phyloP scores from a whole-genome alignment of 2,888 invertebrate genomes.

The Cheilosia pagana region DNA sequence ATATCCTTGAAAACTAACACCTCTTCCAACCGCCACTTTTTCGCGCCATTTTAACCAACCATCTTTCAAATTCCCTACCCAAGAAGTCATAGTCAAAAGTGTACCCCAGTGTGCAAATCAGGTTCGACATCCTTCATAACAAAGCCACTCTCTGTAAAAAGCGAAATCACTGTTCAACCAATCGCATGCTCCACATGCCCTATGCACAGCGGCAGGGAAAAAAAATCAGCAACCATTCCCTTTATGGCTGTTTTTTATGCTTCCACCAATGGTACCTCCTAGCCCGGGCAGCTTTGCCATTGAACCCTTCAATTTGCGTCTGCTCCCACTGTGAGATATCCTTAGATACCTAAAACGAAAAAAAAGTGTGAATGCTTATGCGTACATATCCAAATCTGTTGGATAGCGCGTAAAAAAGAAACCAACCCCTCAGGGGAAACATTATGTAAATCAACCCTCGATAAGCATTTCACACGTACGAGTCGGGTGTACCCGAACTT shows the following conservation, averaged over 20 bases:
- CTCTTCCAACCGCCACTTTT: conserved; percentile 11
- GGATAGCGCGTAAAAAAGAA: conserved; percentile 73
- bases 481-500: not conserved
- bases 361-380: conserved; percentile 50
- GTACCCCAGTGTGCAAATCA: conserved; percentile 59
- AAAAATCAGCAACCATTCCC: conserved; percentile 39
- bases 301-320: conserved; percentile 74
- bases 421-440: conserved; percentile 76
- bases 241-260: conserved; percentile 50
- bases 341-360: conserved; percentile 14
- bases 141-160: not conserved
- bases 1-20: conserved; percentile 10
- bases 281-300: conserved; percentile 18
- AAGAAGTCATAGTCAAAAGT: not conserved
- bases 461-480: conserved; percentile 59
- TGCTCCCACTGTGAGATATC: conserved; percentile 71
- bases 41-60: conserved; percentile 56
- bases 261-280: conserved; percentile 59
- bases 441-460: conserved; percentile 76
- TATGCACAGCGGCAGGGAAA: not conserved
- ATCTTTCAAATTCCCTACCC: conserved; percentile 5
- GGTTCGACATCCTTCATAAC: conserved; percentile 31
- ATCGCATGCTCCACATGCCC: conserved; percentile 66
- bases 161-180: conserved; percentile 54
- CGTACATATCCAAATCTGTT: conserved; percentile 46